These are phyloP conservation scores for Sclerodermus sp. DNA, from an alignment of 2,888 invertebrate genomes.

Conservation along the genomic window DNA sequence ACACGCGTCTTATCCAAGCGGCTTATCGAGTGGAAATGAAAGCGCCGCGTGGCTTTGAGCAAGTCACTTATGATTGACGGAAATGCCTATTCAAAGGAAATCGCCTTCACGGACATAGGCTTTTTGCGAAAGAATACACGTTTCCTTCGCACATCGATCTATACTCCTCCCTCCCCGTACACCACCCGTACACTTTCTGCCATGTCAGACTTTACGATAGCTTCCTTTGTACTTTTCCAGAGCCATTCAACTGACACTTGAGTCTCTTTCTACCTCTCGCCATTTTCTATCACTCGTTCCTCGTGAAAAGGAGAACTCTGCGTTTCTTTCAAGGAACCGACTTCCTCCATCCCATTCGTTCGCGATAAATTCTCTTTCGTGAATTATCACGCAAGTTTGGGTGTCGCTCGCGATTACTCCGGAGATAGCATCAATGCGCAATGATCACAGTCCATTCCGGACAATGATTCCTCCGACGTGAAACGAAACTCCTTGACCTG, in stretches of 20 bases:
- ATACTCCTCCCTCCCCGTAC: too few relatives aligned
- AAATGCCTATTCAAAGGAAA: constrained; percentile 8
- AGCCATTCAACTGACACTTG: constrained; percentile 7
- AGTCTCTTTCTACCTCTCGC: neutral
- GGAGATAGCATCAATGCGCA: too few relatives aligned
- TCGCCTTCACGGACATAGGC: constrained; percentile 5
- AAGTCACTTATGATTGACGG: neutral
- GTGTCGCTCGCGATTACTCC: too few relatives aligned
- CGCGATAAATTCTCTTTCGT: too few relatives aligned
- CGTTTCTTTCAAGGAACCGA: too few relatives aligned
- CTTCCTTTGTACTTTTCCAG: constrained; percentile 15
- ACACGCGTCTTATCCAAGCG: neutral
- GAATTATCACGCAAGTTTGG: too few relatives aligned
- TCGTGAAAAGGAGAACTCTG: too few relatives aligned
- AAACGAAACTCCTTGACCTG: too few relatives aligned
- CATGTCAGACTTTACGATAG: constrained; percentile 13
- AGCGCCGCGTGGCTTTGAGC: neutral
- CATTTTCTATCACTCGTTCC: too few relatives aligned
- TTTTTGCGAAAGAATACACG: constrained; percentile 1
- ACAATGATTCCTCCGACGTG: too few relatives aligned
- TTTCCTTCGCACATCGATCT: constrained; percentile 5
- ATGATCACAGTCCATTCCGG: too few relatives aligned
- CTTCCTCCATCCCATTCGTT: too few relatives aligned
- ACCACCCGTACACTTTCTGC: constrained; percentile 13
- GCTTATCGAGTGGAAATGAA: neutral